Conservation (phyloP, 2,888 invertebrate genomes). For the Eupithecia subfuscata region DNA sequence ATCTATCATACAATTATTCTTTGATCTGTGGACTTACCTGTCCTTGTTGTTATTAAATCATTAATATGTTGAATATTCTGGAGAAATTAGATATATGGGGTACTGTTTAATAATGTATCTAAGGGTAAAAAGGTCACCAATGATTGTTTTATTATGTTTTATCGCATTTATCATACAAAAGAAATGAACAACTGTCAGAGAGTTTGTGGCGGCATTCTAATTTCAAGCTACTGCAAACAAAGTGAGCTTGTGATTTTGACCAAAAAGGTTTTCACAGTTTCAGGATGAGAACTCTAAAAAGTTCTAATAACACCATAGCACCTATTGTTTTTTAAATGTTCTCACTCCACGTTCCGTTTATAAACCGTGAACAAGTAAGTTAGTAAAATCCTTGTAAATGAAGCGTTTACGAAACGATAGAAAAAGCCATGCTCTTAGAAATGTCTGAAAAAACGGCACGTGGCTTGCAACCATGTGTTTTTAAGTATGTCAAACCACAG, state of each 20-base stretch:
- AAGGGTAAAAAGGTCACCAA: neutral
- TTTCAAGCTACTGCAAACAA: too few relatives aligned
- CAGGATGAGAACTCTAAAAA: neutral
- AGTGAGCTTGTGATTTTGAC: neutral
- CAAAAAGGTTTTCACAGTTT: neutral
- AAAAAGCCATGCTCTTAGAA: neutral
- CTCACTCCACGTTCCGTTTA: neutral
- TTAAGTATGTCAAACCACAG: slow-evolving; percentile 47
- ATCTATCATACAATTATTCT: slow-evolving; percentile 29
- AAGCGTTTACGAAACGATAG: neutral
- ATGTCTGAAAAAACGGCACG: slow-evolving; percentile 54
- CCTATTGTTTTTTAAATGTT: neutral
- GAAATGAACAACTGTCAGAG: too few relatives aligned
- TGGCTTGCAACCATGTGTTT: slow-evolving; percentile 55
- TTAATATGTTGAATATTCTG: neutral
- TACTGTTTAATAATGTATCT: neutral
- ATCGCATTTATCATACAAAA: too few relatives aligned
- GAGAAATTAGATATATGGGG: neutral
- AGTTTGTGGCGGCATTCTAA: too few relatives aligned
- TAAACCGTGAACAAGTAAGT: neutral
- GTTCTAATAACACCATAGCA: neutral
- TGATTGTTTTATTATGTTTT: too few relatives aligned
- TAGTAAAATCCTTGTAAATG: too few relatives aligned
- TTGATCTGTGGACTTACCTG: slow-evolving; percentile 15
- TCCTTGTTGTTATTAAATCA: neutral